Percentiles rank a stretch among this genome's conserved stretches.
These are phyloP conservation scores for Callipepla californica DNA, from an alignment of 2,113 vertebrate genomes.

Conservation along the genomic window DNA sequence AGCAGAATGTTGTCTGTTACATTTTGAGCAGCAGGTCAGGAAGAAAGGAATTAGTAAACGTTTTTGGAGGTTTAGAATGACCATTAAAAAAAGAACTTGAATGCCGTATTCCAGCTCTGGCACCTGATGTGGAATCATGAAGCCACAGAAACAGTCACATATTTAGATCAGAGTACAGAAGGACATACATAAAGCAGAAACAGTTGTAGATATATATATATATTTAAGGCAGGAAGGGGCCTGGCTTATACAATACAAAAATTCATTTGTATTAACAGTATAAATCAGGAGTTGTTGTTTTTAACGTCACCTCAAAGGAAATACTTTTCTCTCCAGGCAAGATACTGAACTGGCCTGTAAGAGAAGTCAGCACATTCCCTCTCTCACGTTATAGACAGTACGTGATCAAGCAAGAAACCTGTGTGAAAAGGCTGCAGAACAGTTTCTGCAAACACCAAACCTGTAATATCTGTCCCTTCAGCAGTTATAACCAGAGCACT, in stretches of 20 bases:
- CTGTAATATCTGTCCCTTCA: neutral
- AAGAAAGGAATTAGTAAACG: neutral
- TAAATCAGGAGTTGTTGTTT: neutral
- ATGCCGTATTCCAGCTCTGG: neutral
- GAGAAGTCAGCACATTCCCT: neutral
- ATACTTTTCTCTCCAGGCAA: neutral
- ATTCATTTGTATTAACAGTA: neutral
- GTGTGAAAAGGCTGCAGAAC: neutral
- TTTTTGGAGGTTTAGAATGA: neutral
- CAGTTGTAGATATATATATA: too few species aligned
- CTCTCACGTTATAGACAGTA: neutral
- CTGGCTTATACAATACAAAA: neutral
- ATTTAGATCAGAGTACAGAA: neutral
- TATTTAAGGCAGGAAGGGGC: neutral
- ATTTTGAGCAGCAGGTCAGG: neutral
- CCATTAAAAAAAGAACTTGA: neutral
- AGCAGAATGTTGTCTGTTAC: neutral
- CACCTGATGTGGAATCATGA: neutral
- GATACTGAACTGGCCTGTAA: neutral
- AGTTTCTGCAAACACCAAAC: neutral
- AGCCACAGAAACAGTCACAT: neutral
- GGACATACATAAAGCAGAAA: neutral
- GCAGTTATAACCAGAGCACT: neutral
- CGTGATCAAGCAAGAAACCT: neutral
- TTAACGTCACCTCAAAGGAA: neutral